Conservation (phyloP, 2,888 invertebrate species). For the Augiades crinisus region DNA sequence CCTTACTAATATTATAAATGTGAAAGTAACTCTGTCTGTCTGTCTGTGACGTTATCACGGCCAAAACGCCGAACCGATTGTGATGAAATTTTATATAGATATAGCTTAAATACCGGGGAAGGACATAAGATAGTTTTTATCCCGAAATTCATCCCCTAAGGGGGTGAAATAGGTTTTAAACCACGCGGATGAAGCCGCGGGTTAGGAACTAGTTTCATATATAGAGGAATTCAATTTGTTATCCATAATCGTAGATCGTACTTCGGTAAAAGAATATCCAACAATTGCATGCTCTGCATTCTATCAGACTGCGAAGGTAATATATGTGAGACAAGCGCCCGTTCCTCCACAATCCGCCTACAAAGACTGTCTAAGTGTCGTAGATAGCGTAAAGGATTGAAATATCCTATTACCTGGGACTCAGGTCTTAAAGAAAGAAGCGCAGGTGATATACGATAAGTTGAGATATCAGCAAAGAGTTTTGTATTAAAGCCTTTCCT, state of each 20-base stretch:
- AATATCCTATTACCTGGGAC: conserved; percentile 17
- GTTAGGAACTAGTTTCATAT: no score
- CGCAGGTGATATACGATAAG: conserved; percentile 2
- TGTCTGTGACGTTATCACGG: no score
- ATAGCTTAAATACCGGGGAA: no score
- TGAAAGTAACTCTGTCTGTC: no score
- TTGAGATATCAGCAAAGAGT: neutral
- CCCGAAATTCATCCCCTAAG: no score
- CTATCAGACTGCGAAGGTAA: neutral
- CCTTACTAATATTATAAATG: no score
- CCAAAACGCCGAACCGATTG: no score
- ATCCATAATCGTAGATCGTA: no score
- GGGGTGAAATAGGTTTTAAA: no score
- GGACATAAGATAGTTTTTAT: no score
- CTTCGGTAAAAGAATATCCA: neutral
- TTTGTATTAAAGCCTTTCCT: neutral
- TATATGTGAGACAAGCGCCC: conserved; percentile 11
- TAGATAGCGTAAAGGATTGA: conserved; percentile 10
- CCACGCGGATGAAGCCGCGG: no score
- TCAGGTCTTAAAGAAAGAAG: conserved; percentile 4
- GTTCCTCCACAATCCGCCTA: conserved; percentile 1
- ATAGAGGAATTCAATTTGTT: neutral
- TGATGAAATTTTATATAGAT: no score
- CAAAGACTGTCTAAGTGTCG: conserved; percentile 3
- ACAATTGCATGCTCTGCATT: neutral